Evolutionary conservation across 2,888 invertebrate species (phyloP).

Genomic region (Temnothorax rugatulus): DNA sequence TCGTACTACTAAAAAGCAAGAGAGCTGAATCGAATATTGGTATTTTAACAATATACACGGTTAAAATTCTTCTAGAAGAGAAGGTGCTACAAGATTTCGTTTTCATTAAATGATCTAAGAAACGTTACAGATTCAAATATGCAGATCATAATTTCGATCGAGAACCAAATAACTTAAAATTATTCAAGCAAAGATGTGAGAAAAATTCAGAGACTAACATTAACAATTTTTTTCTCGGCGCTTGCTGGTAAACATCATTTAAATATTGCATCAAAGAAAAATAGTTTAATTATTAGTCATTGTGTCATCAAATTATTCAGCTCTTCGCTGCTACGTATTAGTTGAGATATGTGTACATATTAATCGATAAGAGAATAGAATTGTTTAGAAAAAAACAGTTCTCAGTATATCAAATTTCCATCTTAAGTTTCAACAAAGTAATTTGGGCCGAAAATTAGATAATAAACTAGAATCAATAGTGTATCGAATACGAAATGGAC

Average conservation of each 20-base stretch:
- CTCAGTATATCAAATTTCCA: neutral
- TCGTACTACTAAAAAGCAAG: conserved; percentile 12
- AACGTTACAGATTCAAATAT: neutral
- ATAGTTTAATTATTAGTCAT: conserved; percentile 25
- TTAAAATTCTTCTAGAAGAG: neutral
- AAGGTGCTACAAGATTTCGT: neutral
- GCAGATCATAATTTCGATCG: neutral
- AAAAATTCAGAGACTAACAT: neutral
- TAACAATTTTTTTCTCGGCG: neutral
- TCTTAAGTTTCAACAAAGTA: neutral
- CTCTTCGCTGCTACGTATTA: neutral
- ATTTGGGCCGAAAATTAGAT: neutral
- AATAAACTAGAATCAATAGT: neutral
- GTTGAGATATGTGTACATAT: neutral
- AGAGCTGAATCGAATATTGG: neutral
- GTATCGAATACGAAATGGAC: neutral
- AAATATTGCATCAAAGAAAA: conserved; percentile 15
- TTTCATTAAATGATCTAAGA: neutral
- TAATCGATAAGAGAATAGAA: conserved; percentile 24
- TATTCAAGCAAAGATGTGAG: neutral
- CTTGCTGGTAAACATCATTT: neutral
- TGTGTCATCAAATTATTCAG: conserved; percentile 17
- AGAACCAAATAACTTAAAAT: conserved; percentile 3
- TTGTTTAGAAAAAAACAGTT: neutral
- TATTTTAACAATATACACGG: neutral